Conservation (phyloP, 2,113 vertebrate genomes). For the Crocuta crocuta region DNA sequence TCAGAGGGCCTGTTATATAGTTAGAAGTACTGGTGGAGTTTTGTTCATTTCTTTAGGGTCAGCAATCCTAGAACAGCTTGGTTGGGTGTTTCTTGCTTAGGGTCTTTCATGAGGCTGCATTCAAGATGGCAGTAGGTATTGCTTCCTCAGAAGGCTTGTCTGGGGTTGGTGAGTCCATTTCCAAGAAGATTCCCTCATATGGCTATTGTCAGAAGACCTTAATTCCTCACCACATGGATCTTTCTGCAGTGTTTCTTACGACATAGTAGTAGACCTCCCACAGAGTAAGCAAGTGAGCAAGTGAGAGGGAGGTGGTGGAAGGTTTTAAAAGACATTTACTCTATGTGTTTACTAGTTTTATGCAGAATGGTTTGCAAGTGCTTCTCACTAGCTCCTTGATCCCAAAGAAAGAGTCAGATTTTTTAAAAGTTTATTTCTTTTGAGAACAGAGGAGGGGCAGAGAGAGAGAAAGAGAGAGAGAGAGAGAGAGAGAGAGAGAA, state of each 20-base stretch:
- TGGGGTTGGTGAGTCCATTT: not conserved
- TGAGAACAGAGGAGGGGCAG: too few relatives aligned
- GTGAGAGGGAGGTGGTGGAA: not conserved
- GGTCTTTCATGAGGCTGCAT: not conserved
- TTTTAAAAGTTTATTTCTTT: too few relatives aligned
- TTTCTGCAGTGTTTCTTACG: not conserved
- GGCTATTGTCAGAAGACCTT: not conserved
- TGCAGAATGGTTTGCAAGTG: not conserved
- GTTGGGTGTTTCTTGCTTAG: not conserved
- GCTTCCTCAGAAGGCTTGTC: not conserved
- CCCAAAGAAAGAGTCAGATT: not conserved
- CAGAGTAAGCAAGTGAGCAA: not conserved
- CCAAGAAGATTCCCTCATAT: not conserved
- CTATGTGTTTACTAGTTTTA: not conserved
- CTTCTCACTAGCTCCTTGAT: not conserved
- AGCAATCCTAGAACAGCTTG: not conserved
- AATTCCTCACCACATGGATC: not conserved
- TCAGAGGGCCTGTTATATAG: not conserved
- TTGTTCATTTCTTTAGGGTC: not conserved
- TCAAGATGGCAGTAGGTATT: not conserved
- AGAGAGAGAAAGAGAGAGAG: too few relatives aligned
- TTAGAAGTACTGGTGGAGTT: not conserved
- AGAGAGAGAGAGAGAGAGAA: too few relatives aligned
- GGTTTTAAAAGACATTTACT: not conserved
- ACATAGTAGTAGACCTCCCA: not conserved